Evolutionary conservation across 2,113 vertebrate genomes (phyloP).

Genomic region (Capreolus pygargus): DNA sequence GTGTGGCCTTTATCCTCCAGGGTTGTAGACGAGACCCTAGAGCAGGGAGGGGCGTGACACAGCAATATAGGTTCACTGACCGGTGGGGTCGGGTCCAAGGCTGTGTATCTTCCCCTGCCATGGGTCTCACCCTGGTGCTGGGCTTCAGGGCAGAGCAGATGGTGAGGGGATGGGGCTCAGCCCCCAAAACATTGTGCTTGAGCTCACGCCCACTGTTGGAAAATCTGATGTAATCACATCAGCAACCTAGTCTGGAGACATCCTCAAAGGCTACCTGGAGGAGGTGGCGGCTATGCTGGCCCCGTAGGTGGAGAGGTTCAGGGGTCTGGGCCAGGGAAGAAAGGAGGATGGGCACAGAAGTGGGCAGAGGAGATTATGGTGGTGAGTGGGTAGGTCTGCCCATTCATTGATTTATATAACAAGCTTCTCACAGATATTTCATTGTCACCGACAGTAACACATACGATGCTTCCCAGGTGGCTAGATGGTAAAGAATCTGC

Average conservation of each 20-base stretch:
- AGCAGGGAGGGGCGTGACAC: rapidly evolving
- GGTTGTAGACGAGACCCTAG: rapidly evolving
- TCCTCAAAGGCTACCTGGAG: not conserved
- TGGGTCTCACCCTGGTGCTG: not conserved
- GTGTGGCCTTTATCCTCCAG: rapidly evolving
- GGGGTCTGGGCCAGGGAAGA: not conserved
- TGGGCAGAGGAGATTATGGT: rapidly evolving
- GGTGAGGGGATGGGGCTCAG: not conserved
- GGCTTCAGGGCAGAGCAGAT: not conserved
- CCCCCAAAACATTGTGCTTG: rapidly evolving
- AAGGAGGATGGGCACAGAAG: not conserved
- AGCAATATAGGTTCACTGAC: rapidly evolving
- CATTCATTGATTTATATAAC: not conserved
- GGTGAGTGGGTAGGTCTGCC: not conserved
- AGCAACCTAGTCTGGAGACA: not conserved
- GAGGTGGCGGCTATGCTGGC: not conserved
- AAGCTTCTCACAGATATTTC: rapidly evolving
- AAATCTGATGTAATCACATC: not conserved
- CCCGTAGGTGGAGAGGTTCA: not conserved
- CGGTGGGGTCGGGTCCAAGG: rapidly evolving
- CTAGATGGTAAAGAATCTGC: not conserved
- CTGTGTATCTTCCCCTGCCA: no score
- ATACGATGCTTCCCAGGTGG: rapidly evolving
- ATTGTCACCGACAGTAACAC: rapidly evolving
- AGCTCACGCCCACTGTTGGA: not conserved